Conservation (phyloP, 2,888 invertebrate species). For the Leucophenga montana region DNA sequence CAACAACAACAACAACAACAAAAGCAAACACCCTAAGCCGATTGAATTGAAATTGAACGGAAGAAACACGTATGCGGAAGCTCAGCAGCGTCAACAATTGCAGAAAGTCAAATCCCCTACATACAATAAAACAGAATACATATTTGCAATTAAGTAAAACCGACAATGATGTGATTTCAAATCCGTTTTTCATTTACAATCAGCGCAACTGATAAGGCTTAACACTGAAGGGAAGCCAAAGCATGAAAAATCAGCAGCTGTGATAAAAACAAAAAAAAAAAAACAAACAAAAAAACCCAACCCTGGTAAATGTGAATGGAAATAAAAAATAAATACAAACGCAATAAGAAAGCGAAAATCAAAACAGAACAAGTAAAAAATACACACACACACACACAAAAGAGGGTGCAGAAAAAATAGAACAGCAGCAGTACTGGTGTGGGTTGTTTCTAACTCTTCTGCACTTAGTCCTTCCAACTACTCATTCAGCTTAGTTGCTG, state of each 20-base stretch:
- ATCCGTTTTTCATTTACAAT: conserved; percentile 23
- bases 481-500: conserved; percentile 31
- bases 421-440: background rate
- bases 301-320: conserved; percentile 47
- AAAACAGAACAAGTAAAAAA: conserved; percentile 54
- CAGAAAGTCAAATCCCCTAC: background rate
- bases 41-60: conserved; percentile 12
- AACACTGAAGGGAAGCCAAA: conserved; percentile 25
- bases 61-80: conserved; percentile 17
- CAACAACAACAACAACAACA: too few species aligned
- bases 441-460: too few species aligned
- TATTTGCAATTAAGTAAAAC: conserved; percentile 24
- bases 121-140: background rate
- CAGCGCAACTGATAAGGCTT: conserved; percentile 16
- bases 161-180: conserved; percentile 30
- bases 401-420: background rate
- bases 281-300: conserved; percentile 43
- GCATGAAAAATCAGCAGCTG: background rate
- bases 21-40: background rate
- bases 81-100: background rate
- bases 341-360: conserved; percentile 36
- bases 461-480: background rate
- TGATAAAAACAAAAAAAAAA: conserved; percentile 29
- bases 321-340: conserved; percentile 47
- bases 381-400: conserved; percentile 33